Evolutionary conservation across 2,888 invertebrate genomes (phyloP).

Genomic region (Oeneis ivallda): DNA sequence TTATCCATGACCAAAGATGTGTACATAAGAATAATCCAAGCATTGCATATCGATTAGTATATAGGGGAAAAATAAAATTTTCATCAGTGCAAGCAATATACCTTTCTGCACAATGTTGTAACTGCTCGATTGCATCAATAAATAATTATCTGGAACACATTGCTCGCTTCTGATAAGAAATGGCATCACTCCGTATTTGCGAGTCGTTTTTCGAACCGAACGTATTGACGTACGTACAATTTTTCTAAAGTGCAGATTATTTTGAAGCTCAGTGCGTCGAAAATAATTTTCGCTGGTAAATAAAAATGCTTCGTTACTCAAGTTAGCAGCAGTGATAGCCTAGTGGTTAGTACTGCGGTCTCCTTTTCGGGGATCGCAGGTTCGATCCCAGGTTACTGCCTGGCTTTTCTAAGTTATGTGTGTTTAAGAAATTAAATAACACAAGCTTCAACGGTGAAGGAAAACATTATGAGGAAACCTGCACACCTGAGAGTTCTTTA

Average conservation of each 20-base stretch:
- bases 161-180: slow-evolving; percentile 12
- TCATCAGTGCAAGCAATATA: slow-evolving; percentile 1
- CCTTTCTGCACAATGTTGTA: neutral
- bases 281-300: neutral
- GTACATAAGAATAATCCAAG: too few species aligned
- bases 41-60: neutral
- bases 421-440: too few species aligned
- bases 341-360: too few species aligned
- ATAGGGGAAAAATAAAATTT: neutral
- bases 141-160: slow-evolving; percentile 8
- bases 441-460: too few species aligned
- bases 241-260: neutral
- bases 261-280: neutral
- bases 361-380: too few species aligned
- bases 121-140: neutral
- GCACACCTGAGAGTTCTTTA: too few species aligned
- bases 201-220: neutral
- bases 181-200: slow-evolving; percentile 11
- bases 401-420: too few species aligned
- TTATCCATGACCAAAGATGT: too few species aligned
- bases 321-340: too few species aligned
- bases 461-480: too few species aligned
- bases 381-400: too few species aligned
- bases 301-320: too few species aligned
- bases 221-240: slow-evolving; percentile 9